Percentiles rank a stretch among this genome's conserved stretches.
Evolutionary conservation across 2,888 invertebrate genomes (phyloP).

Genomic region (Fabriciana adippe): DNA sequence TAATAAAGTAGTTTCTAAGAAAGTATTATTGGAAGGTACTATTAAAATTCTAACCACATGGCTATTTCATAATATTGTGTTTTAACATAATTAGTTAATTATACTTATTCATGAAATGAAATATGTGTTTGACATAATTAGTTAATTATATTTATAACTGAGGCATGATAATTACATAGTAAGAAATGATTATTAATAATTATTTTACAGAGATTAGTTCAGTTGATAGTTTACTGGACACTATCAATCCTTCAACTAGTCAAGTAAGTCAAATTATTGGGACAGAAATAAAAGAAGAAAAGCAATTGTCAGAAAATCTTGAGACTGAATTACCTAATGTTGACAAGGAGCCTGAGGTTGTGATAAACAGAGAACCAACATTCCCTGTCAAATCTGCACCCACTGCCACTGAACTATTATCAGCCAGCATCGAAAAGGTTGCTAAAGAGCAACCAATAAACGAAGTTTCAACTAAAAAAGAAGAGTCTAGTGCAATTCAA

Average conservation of each 20-base stretch:
- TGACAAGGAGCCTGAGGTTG: slow-evolving; percentile 51
- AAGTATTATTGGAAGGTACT: too few species aligned
- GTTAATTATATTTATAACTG: not conserved
- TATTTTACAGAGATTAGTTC: slow-evolving; percentile 69
- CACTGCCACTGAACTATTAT: slow-evolving; percentile 68
- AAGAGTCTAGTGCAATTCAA: slow-evolving; percentile 66
- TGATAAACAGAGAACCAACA: slow-evolving; percentile 51
- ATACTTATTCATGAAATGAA: not conserved
- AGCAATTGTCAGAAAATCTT: slow-evolving; percentile 47
- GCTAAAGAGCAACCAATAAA: slow-evolving; percentile 58
- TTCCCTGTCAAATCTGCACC: slow-evolving; percentile 51
- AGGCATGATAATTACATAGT: not conserved
- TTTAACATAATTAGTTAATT: not conserved
- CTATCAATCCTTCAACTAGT: slow-evolving; percentile 71
- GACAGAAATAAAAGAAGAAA: slow-evolving; percentile 52
- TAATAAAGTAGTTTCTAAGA: too few species aligned
- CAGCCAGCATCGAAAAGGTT: slow-evolving; percentile 73
- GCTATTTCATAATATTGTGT: too few species aligned
- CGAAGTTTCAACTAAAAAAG: slow-evolving; percentile 54
- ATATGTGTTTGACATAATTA: not conserved
- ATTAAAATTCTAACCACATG: too few species aligned
- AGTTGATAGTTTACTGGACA: slow-evolving; percentile 68
- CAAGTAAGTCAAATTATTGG: slow-evolving; percentile 58
- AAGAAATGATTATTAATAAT: not conserved
- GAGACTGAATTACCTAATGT: slow-evolving; percentile 49